Evolutionary conservation across 2,797 vertebrate genomes (phyloP), one percentile per base, ranked within the genome.

Genomic region (Lithobates sylvaticus): DNA sequence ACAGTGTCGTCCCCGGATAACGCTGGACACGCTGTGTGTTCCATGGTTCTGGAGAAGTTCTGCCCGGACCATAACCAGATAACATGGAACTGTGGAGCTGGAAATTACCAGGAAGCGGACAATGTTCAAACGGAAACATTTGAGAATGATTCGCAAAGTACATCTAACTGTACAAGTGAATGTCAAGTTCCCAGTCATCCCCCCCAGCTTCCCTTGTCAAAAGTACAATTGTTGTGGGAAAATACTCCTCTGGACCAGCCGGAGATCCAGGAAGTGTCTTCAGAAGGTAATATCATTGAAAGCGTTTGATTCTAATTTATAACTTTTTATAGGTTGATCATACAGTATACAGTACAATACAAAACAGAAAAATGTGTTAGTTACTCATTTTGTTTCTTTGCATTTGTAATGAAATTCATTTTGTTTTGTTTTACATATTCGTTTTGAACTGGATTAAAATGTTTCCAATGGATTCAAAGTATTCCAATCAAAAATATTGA

Each of bases 61-160:
- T 42, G 44, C n/a, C 77, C 77, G 7, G 69, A 67, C 42, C 34
- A 27, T 7, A 79, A 67, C 64, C 34, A 21, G 21, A 68, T 79
- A 23, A 44, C 10, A 68, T 79, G 77, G 77, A 79, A 65, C 64
- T 68, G 36, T 23, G 77, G 77, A 29, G 64, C 27, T 68, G 77
- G 64, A 47, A 34, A 79, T 39, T 79, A 79, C n/a, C 64, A 79
- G 64, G n/a, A 68, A 0, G 61, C 69, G 64, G 77, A 79, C 2
- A 68, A 34, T 1, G 1, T 44, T 29, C 29, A 29, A 26, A 79
- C 44, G 18, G 77, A 47, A 67, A 44, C 3, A 79, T 1, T 68
- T 27, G 9, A 34, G 29, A 1, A 10, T 0, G 47, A 68, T 69
- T 18, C 77, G 16, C 3, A 18, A 8, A 23, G 69, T 8, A 58